Evolutionary conservation across 2,113 vertebrate species (phyloP).

Genomic region (Thalassoma bifasciatum): DNA sequence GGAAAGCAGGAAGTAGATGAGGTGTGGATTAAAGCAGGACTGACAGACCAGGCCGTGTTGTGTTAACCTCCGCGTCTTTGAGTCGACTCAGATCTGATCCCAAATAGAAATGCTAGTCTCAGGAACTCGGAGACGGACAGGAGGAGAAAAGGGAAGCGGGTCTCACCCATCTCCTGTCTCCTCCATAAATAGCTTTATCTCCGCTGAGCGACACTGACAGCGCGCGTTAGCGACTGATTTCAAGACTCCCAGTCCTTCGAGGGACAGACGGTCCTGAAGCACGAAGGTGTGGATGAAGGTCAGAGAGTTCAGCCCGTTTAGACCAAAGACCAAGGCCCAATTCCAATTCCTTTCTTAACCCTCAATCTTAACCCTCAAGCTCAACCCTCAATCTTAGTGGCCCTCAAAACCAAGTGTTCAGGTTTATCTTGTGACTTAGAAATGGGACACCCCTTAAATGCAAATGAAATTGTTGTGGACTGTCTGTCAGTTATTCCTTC

Average conservation of each 20-base stretch:
- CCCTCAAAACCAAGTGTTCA: too few species aligned
- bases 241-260: conserved; percentile 34
- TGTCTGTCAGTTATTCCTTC: too few species aligned
- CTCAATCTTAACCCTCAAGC: too few species aligned
- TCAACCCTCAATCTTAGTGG: too few species aligned
- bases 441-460: too few species aligned
- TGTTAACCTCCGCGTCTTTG: conserved; percentile 27
- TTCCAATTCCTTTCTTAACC: too few species aligned
- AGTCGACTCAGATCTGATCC: not conserved
- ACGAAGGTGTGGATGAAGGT: conserved; percentile 31
- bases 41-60: conserved; percentile 16
- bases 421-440: too few species aligned
- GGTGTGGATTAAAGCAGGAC: not conserved
- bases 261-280: conserved; percentile 30
- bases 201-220: conserved; percentile 49
- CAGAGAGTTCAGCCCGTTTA: not conserved
- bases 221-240: conserved; percentile 40
- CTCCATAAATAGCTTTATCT: conserved; percentile 46
- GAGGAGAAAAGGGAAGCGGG: not conserved
- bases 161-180: conserved; percentile 16
- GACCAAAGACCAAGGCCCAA: too few species aligned
- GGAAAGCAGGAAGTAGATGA: not conserved
- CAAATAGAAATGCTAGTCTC: conserved; percentile 18
- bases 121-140: not conserved
- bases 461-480: too few species aligned